These are phyloP conservation scores for Rhadinocentrus ornatus DNA, from an alignment of 2,797 vertebrate species.

Conservation along the genomic window DNA sequence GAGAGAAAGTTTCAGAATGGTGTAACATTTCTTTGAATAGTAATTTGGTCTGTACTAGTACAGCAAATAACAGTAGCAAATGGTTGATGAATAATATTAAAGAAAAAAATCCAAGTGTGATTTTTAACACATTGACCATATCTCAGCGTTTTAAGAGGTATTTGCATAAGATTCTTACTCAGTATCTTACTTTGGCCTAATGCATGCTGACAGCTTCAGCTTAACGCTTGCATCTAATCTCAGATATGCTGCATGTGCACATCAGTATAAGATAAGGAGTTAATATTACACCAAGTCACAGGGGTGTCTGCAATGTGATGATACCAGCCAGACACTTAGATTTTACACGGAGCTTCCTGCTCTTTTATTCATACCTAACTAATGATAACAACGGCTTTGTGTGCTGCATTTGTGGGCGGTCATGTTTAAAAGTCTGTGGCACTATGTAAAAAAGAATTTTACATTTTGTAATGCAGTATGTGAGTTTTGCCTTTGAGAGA, in stretches of 20 bases:
- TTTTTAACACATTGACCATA: conserved; percentile 44
- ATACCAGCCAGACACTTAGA: conserved; percentile 26
- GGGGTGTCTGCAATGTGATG: conserved; percentile 34
- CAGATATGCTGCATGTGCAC: conserved; percentile 49
- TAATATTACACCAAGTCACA: conserved; percentile 14
- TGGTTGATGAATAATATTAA: conserved; percentile 49
- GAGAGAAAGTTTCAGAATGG: conserved; percentile 3
- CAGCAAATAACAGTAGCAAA: conserved; percentile 30
- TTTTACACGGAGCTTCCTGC: conserved; percentile 23
- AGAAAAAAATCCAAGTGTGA: conserved; percentile 41
- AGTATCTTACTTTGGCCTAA: conserved; percentile 47
- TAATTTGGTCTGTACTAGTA: conserved; percentile 22
- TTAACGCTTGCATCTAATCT: conserved; percentile 60
- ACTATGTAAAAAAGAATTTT: neutral
- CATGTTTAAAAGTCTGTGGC: conserved; percentile 8
- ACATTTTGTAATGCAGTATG: neutral
- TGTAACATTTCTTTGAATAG: conserved; percentile 10
- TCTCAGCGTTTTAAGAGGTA: conserved; percentile 51
- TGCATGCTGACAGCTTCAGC: conserved; percentile 41
- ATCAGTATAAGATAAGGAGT: conserved; percentile 36
- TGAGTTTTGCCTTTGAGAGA: conserved; percentile 4
- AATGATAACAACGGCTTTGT: neutral
- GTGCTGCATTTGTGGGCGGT: neutral
- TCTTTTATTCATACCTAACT: neutral
- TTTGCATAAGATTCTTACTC: conserved; percentile 66